phyloP scores from a whole-genome alignment of 2,888 invertebrate genomes.

The Acanthosepion pharaonis region DNA sequence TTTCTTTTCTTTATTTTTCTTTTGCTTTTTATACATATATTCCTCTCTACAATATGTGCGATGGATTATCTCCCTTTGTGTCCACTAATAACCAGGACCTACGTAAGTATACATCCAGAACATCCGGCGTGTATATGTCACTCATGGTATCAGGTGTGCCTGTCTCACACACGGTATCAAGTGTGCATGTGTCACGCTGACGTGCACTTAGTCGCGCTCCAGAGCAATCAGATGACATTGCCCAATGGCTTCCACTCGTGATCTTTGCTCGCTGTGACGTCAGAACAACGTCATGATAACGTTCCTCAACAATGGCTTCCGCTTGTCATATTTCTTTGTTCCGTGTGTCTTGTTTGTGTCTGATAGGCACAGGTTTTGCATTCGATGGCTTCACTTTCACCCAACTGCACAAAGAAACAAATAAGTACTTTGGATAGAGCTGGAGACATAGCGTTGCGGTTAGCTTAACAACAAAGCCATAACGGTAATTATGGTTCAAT shows the following conservation, averaged over 20 bases:
- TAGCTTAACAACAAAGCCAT: too few relatives aligned
- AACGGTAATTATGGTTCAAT: too few relatives aligned
- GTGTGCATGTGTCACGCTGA: conserved; percentile 10
- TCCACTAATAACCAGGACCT: conserved; percentile 16
- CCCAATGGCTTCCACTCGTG: neutral
- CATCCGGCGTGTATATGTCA: neutral
- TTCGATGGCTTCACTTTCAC: neutral
- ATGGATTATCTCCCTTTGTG: neutral
- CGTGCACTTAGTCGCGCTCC: neutral
- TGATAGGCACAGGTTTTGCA: neutral
- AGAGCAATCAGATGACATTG: neutral
- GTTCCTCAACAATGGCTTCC: neutral
- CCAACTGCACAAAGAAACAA: neutral
- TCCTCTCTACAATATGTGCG: neutral
- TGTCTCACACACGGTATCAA: neutral
- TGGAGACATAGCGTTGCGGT: too few relatives aligned
- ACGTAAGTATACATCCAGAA: neutral
- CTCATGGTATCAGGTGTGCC: neutral
- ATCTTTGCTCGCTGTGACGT: neutral
- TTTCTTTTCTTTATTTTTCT: neutral
- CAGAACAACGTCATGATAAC: neutral
- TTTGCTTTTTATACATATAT: neutral
- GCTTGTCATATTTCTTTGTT: conserved; percentile 14
- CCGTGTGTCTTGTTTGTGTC: neutral
- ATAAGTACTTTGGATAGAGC: too few relatives aligned